Base-by-base conservation (phyloP, 2,113 vertebrate species). In the Speoplatyrhinus poulsoni region DNA sequence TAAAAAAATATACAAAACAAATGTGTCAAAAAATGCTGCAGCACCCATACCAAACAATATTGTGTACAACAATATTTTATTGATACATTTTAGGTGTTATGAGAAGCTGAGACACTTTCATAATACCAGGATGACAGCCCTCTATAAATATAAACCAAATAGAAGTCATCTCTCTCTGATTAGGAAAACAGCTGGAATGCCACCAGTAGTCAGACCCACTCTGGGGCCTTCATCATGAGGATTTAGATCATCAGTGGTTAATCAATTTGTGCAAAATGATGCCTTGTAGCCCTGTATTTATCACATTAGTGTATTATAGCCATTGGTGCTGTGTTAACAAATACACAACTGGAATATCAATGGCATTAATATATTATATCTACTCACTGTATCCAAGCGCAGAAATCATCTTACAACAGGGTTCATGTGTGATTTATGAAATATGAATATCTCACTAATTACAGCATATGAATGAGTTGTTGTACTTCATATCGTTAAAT, bases 111-210 rank as follows among this genome's bases (percentile, higher is more conserved):
- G 26, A 26, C 26, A 3, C 2, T 26, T 26, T 26, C 26, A 26
- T 26, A 26, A 26, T 26, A 26, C 19, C 19, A 19, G 19, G 19
- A 19, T 19, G 1, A 19, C 46, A 66, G 61, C 46, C 73, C 79
- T 80, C 73, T 16, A 53, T 9, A 55, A 67, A 69, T n/a, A 3
- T 59, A 57, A 56, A 70, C 70, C 55, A 70, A 74, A 72, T 69
- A 70, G n/a, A 47, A 65, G 36, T 9, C 76, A 68, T 36, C 13
- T n/a, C 60, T 50, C 65, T 68, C 76, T 48, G 69, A 26, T 41
- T 60, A 58, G 62, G 62, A 59, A 46, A 54, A 75, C 48, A 54
- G 17, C 36, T 16, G 46, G 60, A 75, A 69, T 59, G 67, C 41
- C 60, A 52, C 19, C 49, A 72, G 70, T 32, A n/a, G 6, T 67